phyloP scores from a whole-genome alignment of 2,113 vertebrate species.

The Bagarius yarrelli region DNA sequence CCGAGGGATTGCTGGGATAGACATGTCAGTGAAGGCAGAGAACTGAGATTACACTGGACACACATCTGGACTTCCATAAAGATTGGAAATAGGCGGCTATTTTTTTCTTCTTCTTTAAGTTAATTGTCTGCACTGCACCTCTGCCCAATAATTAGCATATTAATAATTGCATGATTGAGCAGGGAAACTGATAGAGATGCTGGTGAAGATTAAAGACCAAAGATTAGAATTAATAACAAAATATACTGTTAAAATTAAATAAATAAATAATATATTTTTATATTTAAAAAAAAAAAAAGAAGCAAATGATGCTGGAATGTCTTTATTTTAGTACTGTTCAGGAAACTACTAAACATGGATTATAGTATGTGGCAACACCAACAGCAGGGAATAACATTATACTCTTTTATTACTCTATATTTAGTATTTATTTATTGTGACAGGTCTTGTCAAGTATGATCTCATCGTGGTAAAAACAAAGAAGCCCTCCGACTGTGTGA shows the following conservation, averaged over 20 bases:
- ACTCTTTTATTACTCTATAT: not conserved
- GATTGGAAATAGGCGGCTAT: too few species aligned
- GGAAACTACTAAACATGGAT: not conserved
- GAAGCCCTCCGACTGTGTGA: slow-evolving; percentile 1
- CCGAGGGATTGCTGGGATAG: too few species aligned
- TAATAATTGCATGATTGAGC: not conserved
- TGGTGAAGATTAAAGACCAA: too few species aligned
- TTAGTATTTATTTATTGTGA: not conserved
- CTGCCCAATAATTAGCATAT: not conserved
- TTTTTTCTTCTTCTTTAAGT: not conserved
- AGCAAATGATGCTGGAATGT: not conserved
- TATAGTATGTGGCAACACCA: not conserved
- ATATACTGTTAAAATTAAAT: not conserved
- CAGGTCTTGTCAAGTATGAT: not conserved
- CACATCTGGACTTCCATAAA: too few species aligned
- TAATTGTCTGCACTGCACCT: not conserved
- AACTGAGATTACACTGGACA: too few species aligned
- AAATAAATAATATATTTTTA: not conserved
- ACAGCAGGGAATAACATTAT: not conserved
- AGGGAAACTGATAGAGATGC: too few species aligned
- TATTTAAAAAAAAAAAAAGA: not conserved
- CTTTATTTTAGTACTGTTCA: not conserved
- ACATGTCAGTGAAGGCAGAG: too few species aligned
- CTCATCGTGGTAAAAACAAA: slow-evolving; percentile 4
- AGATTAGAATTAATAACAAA: not conserved